Base-by-base conservation (phyloP, 2,888 invertebrate species). In the Tanypteryx hageni region DNA sequence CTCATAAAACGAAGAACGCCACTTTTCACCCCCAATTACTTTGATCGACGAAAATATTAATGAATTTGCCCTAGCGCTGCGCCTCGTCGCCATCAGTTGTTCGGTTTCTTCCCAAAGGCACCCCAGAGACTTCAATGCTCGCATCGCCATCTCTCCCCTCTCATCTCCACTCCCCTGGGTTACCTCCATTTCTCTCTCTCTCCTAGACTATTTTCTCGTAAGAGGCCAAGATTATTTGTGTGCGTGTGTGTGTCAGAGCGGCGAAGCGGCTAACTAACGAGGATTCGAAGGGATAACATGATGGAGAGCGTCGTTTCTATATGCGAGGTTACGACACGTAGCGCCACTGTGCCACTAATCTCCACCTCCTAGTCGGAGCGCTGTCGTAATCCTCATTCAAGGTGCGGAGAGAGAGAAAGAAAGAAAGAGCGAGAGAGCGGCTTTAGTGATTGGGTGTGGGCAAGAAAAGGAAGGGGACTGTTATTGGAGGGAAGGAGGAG, bases 101-200 rank as follows among this genome's bases (percentile, higher is more conserved):
- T 22, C 22, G 7, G 68, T 10, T 7, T 27, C 27, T 9, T 76
- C 76, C 76, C 76, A 0, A 27, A 22, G 68, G 22, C 18, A 22
- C 22, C 76, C 76, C 76, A 27, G 76, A 76, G 76, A 76, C 76
- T 76, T 76, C 76, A 76, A 76, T 22, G 76, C 76, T 27, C 76
- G 76, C 76, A 76, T 27, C 11, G 11, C 22, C 27, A 11, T 4
- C 10, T 9, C n/a, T n/a, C 2, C 18, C n/a, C 18, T 0, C 76
- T 76, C 68, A 9, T 1, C 76, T 27, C 76, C 11, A 8, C 76
- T 76, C 76, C 22, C 68, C 68, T 18, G 76, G 27, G 11, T 44
- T 44, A 5, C 44, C 44, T 44, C 76, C 76, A 68, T n/a, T 68
- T 68, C n/a, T 10, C 76, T 76, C 22, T 9, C 10, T 27, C 27